Conservation (phyloP, 2,797 vertebrate species). For the Ctenopoma multispine region DNA sequence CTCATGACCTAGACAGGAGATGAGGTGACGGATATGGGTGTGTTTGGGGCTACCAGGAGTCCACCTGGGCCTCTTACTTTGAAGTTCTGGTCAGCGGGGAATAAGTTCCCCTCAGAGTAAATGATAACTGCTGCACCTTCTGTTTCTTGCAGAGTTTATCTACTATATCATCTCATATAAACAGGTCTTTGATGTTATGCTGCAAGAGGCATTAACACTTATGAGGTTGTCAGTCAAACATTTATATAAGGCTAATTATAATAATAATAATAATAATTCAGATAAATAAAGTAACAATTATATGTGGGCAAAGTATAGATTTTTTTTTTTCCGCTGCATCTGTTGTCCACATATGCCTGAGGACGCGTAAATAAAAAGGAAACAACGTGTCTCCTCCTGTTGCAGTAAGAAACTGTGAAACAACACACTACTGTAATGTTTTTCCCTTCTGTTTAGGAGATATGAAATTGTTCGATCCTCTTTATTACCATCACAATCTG, state of each 20-base stretch:
- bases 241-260: too few species aligned
- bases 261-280: too few species aligned
- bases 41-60: constrained; percentile 22
- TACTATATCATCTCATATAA: constrained; percentile 16
- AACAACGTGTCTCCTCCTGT: constrained; percentile 22
- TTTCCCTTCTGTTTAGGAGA: neutral
- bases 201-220: constrained; percentile 13
- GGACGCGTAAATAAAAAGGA: constrained; percentile 11
- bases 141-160: constrained; percentile 5
- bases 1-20: constrained; percentile 41
- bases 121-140: constrained; percentile 15
- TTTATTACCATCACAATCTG: too few species aligned
- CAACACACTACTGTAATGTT: neutral
- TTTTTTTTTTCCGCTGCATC: constrained; percentile 22
- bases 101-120: constrained; percentile 35
- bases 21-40: neutral
- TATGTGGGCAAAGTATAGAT: neutral
- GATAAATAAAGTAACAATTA: neutral
- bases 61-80: constrained; percentile 52
- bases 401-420: neutral
- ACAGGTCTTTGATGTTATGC: constrained; percentile 24
- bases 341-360: constrained; percentile 33
- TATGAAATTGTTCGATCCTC: too few species aligned
- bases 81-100: constrained; percentile 52
- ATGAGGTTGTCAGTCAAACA: neutral